phyloP scores from a whole-genome alignment of 2,113 vertebrate species.

The Neoarius graeffei region DNA sequence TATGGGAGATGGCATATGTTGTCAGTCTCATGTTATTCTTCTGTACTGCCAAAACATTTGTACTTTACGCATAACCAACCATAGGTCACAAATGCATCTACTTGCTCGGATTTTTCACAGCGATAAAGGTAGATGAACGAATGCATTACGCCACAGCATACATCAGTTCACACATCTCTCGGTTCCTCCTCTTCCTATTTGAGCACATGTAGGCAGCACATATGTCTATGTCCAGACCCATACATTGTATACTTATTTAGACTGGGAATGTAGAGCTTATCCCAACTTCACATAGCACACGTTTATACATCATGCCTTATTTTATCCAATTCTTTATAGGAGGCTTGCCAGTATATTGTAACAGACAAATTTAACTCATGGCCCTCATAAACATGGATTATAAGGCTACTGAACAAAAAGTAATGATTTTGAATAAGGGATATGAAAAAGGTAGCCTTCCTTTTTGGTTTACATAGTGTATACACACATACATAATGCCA shows the following conservation, averaged over 20 bases:
- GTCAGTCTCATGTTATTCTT: not conserved
- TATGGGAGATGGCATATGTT: slow-evolving; percentile 26
- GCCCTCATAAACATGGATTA: not conserved
- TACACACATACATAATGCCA: slow-evolving; percentile 1
- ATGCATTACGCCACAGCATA: slow-evolving; percentile 17
- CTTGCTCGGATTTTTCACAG: not conserved
- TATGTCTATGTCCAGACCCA: not conserved
- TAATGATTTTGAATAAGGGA: not conserved
- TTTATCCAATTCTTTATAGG: not conserved
- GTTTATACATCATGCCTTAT: not conserved
- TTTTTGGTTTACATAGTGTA: not conserved
- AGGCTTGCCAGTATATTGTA: slow-evolving; percentile 12
- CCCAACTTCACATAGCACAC: not conserved
- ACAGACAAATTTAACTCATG: not conserved
- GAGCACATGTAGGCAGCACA: slow-evolving; percentile 8
- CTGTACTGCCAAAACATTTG: slow-evolving; percentile 37
- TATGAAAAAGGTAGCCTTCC: not conserved
- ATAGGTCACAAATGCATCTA: slow-evolving; percentile 18
- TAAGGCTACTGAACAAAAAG: slow-evolving; percentile 3
- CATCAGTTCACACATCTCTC: not conserved
- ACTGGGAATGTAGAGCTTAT: slow-evolving; percentile 3
- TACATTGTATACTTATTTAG: slow-evolving; percentile 18
- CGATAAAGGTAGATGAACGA: slow-evolving; percentile 30
- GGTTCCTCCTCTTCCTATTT: slow-evolving; percentile 18
- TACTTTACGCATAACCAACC: slow-evolving; percentile 6